Conservation (phyloP, 2,888 invertebrate genomes). For the Rhagonycha lutea region DNA sequence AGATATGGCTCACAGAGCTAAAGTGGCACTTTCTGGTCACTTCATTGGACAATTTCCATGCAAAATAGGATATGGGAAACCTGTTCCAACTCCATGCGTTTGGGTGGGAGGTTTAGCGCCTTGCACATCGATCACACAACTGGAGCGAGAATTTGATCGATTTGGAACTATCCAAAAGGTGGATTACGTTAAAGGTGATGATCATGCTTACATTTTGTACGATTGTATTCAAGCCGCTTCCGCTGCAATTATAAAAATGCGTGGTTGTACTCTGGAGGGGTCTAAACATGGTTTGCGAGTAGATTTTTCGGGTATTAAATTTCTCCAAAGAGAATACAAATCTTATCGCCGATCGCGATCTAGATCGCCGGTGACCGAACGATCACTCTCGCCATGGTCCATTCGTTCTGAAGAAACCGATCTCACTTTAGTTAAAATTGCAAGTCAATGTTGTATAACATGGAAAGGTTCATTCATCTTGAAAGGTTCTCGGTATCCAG, state of each 20-base stretch:
- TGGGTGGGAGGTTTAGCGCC: slow-evolving; percentile 98
- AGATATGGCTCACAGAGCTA: slow-evolving; percentile 94
- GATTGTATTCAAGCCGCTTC: slow-evolving; percentile 96
- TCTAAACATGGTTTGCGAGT: slow-evolving; percentile 87
- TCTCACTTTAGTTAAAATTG: slow-evolving; percentile 84
- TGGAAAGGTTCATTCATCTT: slow-evolving; percentile 96
- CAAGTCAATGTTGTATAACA: slow-evolving; percentile 79
- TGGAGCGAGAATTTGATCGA: slow-evolving; percentile 95
- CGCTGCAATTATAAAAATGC: slow-evolving; percentile 95
- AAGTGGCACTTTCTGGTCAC: slow-evolving; percentile 94
- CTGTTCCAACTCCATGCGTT: slow-evolving; percentile 92
- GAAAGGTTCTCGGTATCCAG: slow-evolving; percentile 93
- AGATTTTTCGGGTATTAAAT: slow-evolving; percentile 93
- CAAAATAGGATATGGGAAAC: slow-evolving; percentile 99
- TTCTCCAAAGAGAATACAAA: slow-evolving; percentile 68
- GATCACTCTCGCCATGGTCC: slow-evolving; percentile 77
- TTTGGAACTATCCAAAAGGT: slow-evolving; percentile 98
- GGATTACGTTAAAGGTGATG: slow-evolving; percentile 94
- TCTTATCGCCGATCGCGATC: too few species aligned
- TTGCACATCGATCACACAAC: slow-evolving; percentile 91
- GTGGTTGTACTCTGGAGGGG: slow-evolving; percentile 91
- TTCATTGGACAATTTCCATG: slow-evolving; percentile 98
- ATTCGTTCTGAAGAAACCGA: slow-evolving; percentile 74
- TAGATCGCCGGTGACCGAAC: slow-evolving; percentile 73
- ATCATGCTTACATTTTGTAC: slow-evolving; percentile 92